Conservation (phyloP, 2,113 vertebrate genomes). For the Jaculus jaculus region DNA sequence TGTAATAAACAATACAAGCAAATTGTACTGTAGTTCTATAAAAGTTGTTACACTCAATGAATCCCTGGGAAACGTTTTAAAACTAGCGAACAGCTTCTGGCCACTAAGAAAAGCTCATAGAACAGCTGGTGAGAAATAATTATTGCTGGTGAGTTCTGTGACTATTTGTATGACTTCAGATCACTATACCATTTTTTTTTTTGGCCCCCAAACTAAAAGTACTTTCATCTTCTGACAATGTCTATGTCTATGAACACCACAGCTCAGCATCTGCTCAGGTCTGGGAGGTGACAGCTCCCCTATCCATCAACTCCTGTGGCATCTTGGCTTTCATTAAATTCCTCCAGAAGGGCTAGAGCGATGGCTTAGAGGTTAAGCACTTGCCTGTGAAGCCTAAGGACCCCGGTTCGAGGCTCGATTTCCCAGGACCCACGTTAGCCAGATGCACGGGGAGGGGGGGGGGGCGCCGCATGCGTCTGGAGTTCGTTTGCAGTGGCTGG, state of each 20-base stretch:
- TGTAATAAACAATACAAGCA: background rate
- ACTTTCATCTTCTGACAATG: constrained; percentile 5
- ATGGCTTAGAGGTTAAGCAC: too few relatives aligned
- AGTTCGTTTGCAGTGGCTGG: too few relatives aligned
- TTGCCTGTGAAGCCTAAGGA: too few relatives aligned
- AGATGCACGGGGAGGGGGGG: too few relatives aligned
- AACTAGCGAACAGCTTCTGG: background rate
- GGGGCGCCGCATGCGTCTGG: too few relatives aligned
- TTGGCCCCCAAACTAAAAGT: background rate
- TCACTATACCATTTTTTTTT: background rate
- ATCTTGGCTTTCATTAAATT: constrained; percentile 51
- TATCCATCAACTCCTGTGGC: background rate
- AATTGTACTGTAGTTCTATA: background rate
- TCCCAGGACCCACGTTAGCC: too few relatives aligned
- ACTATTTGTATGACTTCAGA: background rate
- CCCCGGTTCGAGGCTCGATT: too few relatives aligned
- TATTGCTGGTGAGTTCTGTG: constrained; percentile 67
- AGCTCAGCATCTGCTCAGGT: too few relatives aligned
- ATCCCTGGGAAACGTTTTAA: background rate
- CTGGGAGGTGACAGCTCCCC: background rate
- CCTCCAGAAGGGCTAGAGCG: too few relatives aligned
- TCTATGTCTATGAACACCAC: rapidly evolving
- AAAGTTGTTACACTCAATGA: constrained; percentile 42
- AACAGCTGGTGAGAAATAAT: constrained; percentile 55
- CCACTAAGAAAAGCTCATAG: background rate